phyloP scores from a whole-genome alignment of 2,888 invertebrate species.

The Philereme vetulata region DNA sequence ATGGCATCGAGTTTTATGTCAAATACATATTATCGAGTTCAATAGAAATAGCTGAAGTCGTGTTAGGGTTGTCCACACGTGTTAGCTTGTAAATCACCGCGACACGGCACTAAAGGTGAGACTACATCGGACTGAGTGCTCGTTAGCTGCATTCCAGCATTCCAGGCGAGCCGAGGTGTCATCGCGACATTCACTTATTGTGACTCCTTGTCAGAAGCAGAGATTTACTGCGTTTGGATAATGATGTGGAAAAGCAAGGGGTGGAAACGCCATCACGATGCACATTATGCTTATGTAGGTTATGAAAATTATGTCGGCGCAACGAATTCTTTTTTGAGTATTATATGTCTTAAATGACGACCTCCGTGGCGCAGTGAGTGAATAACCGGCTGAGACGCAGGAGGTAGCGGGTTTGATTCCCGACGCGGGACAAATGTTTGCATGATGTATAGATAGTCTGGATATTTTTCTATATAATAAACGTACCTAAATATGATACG shows the following conservation, averaged over 20 bases:
- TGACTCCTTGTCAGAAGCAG: constrained; percentile 1
- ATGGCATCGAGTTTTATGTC: not conserved
- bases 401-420: too few species aligned
- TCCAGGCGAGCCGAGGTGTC: constrained; percentile 16
- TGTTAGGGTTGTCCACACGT: constrained; percentile 24
- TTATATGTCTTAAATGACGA: too few species aligned
- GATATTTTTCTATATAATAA: too few species aligned
- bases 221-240: constrained; percentile 5
- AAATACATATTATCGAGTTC: constrained; percentile 2
- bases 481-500: too few species aligned
- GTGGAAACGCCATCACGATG: not conserved
- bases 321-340: not conserved
- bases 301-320: not conserved
- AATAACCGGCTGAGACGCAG: too few species aligned
- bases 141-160: constrained; percentile 30
- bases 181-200: constrained; percentile 18
- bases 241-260: constrained; percentile 8
- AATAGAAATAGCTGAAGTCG: constrained; percentile 10
- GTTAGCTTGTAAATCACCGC: constrained; percentile 33
- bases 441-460: too few species aligned
- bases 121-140: not conserved
- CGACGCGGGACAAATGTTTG: too few species aligned
- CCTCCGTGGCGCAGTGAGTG: too few species aligned
- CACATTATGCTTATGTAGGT: not conserved
- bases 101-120: constrained; percentile 13